Base-by-base conservation (phyloP, 92 coral and sea anemone genomes). In the Nematostella vectensis region DNA sequence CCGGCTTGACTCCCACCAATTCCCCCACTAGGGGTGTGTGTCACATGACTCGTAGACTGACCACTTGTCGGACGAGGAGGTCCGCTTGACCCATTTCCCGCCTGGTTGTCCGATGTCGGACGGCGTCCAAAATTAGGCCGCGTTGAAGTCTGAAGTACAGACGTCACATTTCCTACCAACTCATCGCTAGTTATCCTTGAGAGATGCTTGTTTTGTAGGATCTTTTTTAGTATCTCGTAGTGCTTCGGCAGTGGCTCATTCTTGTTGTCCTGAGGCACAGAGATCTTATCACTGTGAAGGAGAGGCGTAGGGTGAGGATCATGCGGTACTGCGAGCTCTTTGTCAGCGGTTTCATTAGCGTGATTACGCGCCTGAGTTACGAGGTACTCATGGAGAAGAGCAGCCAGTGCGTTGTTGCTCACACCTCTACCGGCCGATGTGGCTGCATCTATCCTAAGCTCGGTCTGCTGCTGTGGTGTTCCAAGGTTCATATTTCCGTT, bases 211-310 rank as follows among this genome's bases (percentile, higher is more conserved):
- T 59, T 66, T 36, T 20, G 72, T 18, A 66, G 51, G 1, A 66
- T 43, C 28, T 66, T 66, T 48, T 66, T 55, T 36, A 66, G 26
- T 9, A 66, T 23, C 8, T 54, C 72, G 26, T 54, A 54, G 26
- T 66, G 51, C n/a, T 66, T 54, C 39, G 54, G 51, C 6, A 66
- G 30, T 21, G 19, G 29, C 31, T 9, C 63, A 10, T 66, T 27
- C 45, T 53, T 29, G 31, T 29, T 24, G 48, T 66, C 72, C 42
- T 66, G 72, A 16, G 72, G 72, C 23, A 66, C 72, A 36, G 42
- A 20, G 9, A 66, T 25, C 11, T 39, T 65, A 28, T 54, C 71
- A 15, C 40, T 65, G 0, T 31, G 29, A 4, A 43, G 59, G n/a
- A n/a, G n/a, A 24, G 61, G 43, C 1, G 3, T 18, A 4, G 71